These are phyloP conservation scores for Etheostoma spectabile DNA, from an alignment of 2,113 vertebrate species.

Conservation along the genomic window DNA sequence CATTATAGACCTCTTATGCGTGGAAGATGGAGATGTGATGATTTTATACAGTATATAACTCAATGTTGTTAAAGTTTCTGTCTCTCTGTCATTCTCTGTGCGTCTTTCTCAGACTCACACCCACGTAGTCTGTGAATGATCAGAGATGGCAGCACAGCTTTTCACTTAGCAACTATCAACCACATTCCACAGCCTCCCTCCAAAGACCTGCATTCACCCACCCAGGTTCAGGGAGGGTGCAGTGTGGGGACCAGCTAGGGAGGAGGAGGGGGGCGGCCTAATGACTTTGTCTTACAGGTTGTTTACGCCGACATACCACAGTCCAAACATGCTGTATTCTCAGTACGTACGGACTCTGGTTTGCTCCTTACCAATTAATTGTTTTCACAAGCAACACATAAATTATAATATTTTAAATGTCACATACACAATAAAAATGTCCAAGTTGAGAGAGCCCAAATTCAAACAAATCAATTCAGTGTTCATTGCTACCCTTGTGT, in stretches of 20 bases:
- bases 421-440: background rate
- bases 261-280: background rate
- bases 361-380: background rate
- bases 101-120: conserved; percentile 64
- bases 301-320: background rate
- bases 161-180: conserved; percentile 79
- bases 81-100: conserved; percentile 17
- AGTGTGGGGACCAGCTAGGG: conserved; percentile 6
- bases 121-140: conserved; percentile 72
- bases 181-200: conserved; percentile 79
- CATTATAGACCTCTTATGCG: conserved; percentile 9
- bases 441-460: background rate
- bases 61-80: conserved; percentile 12
- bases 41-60: conserved; percentile 44
- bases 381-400: background rate
- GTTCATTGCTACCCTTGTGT: too few relatives aligned
- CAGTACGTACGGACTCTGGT: background rate
- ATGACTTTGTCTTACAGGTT: conserved; percentile 33
- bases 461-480: background rate
- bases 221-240: conserved; percentile 53
- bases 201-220: conserved; percentile 61
- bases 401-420: background rate
- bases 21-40: conserved; percentile 26
- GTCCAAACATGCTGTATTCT: conserved; percentile 26
- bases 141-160: conserved; percentile 60